A percentile compares a stretch with the other conserved stretches of the same genome.
Conservation (phyloP, 2,888 invertebrate genomes). For the Hirtodrosophila duncani region DNA sequence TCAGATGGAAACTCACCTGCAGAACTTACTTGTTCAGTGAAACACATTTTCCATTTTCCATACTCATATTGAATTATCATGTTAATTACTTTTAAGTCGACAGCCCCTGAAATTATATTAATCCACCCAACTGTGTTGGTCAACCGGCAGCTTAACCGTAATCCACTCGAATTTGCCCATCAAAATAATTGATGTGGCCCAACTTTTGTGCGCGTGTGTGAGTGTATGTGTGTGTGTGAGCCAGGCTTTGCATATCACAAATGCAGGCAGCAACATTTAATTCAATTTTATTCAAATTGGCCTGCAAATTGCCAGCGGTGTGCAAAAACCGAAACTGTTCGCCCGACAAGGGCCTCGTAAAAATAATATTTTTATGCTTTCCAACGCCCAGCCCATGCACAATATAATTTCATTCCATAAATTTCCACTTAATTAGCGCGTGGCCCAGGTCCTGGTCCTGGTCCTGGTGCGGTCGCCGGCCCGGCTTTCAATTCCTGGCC, state of each 20-base stretch:
- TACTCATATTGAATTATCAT: not conserved
- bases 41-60: not conserved
- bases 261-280: constrained; percentile 54
- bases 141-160: constrained; percentile 28
- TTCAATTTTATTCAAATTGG: constrained; percentile 66
- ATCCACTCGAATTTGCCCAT: constrained; percentile 36
- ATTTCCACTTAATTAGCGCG: constrained; percentile 69
- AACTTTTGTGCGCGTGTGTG: constrained; percentile 4
- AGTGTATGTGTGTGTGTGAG: constrained; percentile 17
- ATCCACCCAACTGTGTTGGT: constrained; percentile 28
- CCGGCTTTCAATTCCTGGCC: constrained; percentile 38
- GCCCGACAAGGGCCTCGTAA: constrained; percentile 16
- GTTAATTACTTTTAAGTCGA: constrained; percentile 28
- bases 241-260: constrained; percentile 16
- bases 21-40: constrained; percentile 20
- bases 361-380: constrained; percentile 62
- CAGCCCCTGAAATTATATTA: constrained; percentile 20
- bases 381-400: constrained; percentile 26
- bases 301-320: constrained; percentile 48
- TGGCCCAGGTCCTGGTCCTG: constrained; percentile 9
- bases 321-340: not conserved
- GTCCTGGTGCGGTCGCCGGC: constrained; percentile 12
- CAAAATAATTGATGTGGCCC: constrained; percentile 41
- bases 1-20: constrained; percentile 9
- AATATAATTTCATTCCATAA: constrained; percentile 63